phyloP scores from a whole-genome alignment of 2,888 invertebrate genomes.

The Pollenia griseotomentosa region DNA sequence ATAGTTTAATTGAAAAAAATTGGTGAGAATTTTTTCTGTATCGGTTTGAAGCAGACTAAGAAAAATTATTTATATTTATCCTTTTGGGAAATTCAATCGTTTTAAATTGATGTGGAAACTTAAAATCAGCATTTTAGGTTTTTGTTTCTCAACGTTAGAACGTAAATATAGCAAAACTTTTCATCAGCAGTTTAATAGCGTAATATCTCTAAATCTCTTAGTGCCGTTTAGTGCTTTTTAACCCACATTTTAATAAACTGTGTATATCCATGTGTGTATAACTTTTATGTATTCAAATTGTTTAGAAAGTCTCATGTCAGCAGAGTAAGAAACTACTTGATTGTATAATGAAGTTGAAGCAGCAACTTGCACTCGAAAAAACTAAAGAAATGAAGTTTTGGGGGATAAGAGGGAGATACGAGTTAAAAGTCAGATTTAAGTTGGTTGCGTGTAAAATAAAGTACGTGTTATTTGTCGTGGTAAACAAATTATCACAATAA shows the following conservation, averaged over 20 bases:
- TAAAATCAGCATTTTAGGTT: too few relatives aligned
- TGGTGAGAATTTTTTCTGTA: too few relatives aligned
- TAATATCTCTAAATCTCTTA: too few relatives aligned
- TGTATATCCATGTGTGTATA: neutral
- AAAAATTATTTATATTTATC: too few relatives aligned
- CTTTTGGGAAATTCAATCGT: too few relatives aligned
- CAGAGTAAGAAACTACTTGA: slow-evolving; percentile 3
- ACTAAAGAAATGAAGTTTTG: neutral
- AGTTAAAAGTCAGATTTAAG: neutral
- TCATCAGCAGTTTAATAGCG: too few relatives aligned
- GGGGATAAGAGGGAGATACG: neutral
- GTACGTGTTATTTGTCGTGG: slow-evolving; percentile 38
- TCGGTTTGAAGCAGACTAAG: too few relatives aligned
- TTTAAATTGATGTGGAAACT: too few relatives aligned
- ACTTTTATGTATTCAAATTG: slow-evolving; percentile 19
- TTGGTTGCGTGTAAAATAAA: slow-evolving; percentile 3
- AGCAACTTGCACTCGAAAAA: neutral
- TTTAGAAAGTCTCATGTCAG: slow-evolving; percentile 19
- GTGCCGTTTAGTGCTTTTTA: too few relatives aligned
- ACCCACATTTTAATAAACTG: neutral
- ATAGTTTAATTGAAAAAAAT: too few relatives aligned
- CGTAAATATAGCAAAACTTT: too few relatives aligned
- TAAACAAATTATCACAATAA: slow-evolving; percentile 31
- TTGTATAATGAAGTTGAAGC: slow-evolving; percentile 16
- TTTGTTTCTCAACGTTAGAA: too few relatives aligned